Evolutionary conservation across 2,888 invertebrate species (phyloP), one percentile per base, ranked within the genome.

Genomic region (Heteromyza rotundicornis): DNA sequence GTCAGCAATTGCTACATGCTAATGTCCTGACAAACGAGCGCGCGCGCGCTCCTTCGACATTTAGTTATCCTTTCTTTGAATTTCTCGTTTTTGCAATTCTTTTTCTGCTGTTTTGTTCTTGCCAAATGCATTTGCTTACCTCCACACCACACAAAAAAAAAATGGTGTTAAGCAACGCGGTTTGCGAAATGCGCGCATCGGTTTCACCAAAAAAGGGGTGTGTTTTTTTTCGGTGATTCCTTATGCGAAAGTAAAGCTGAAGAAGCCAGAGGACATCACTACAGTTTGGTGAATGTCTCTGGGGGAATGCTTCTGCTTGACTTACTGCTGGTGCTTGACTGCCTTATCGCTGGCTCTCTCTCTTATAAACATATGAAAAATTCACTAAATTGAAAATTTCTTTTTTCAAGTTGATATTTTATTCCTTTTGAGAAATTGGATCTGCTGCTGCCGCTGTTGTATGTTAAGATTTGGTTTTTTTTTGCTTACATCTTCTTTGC

Each of bases 341-440:
- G 44, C n/a, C 50, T 22, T 36, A 50, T 56, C 36, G 40, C 57
- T 27, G 7, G 40, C n/a, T n/a, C n/a, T n/a, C n/a, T n/a, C 32
- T 12, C 35, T 22, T 60, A 59, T 59, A 55, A 60, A 23, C 60
- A 52, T 64, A 62, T 61, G 61, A 64, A 64, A 64, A 54, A 62
- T 62, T 61, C 61, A 62, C 50, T 44, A 62, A 61, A 62, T 62
- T 62, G 59, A 57, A 62, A 64, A 59, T 55, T 60, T 60, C 36
- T 54, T 58, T 20, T 59, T 56, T n/a, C 56, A 54, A 55, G 60
- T 59, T 64, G 55, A 63, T 65, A 65, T 65, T 60, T 63, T 65
- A 74, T 74, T 72, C 70, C 68, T 66, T 77, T 74, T 77, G 76
- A 76, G 74, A 78, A 74, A 74, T 76, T 78, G 76, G 73, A 77